Conservation (phyloP, 2,113 vertebrate species). For the Myotis davidii region DNA sequence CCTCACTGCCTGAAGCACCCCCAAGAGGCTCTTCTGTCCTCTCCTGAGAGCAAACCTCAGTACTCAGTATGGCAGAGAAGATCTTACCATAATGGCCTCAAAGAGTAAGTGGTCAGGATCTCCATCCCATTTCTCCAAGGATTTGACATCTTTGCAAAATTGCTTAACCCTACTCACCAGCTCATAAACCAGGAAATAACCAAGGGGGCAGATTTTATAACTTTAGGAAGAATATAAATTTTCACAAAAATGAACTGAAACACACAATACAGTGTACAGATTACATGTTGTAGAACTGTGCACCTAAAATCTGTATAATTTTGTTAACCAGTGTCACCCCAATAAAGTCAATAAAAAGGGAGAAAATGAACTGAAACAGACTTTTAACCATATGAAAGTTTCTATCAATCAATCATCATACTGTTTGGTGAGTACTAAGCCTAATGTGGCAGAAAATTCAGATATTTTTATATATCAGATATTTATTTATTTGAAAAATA, state of each 20-base stretch:
- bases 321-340: neutral
- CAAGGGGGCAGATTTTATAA: neutral
- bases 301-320: neutral
- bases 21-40: neutral
- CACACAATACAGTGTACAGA: neutral
- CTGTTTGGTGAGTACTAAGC: neutral
- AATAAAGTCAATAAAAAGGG: neutral
- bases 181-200: neutral
- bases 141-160: neutral
- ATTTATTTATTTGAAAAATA: slow-evolving; percentile 66
- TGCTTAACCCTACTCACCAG: neutral
- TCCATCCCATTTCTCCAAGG: neutral
- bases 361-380: neutral
- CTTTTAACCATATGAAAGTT: slow-evolving; percentile 38
- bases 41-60: neutral
- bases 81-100: neutral
- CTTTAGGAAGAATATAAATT: slow-evolving; percentile 28
- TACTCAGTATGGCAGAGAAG: neutral
- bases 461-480: slow-evolving; percentile 31
- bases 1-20: neutral
- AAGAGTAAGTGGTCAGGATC: neutral
- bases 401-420: slow-evolving; percentile 34
- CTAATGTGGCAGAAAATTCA: slow-evolving; percentile 52
- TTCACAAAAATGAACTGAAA: slow-evolving; percentile 5
- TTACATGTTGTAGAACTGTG: neutral